phyloP scores from a whole-genome alignment of 2,113 vertebrate species.

The Centropus unirufus region DNA sequence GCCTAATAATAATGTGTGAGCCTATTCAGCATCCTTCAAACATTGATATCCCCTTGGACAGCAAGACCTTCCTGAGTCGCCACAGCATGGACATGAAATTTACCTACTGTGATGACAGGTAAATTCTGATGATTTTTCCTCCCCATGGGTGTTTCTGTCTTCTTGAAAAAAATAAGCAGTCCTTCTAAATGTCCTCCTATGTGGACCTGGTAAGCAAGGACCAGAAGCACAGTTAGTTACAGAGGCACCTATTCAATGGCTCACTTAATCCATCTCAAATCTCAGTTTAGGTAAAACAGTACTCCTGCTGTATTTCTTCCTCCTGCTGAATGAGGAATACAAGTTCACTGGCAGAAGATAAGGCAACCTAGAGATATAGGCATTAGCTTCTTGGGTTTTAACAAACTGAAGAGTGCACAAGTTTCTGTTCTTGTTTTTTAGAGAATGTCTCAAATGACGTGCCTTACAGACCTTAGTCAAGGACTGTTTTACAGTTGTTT shows the following conservation, averaged over 20 bases:
- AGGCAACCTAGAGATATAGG: neutral
- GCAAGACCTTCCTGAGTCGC: conserved; percentile 93
- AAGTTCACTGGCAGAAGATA: neutral
- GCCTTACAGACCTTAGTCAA: neutral
- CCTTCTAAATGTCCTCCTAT: neutral
- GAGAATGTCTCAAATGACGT: neutral
- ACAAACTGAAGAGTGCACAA: neutral
- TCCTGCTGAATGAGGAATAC: neutral
- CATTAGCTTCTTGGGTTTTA: neutral
- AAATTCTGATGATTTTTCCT: neutral
- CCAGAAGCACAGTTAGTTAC: neutral
- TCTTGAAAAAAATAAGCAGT: neutral
- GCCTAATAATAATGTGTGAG: conserved; percentile 91
- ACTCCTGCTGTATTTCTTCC: neutral
- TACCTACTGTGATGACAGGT: conserved; percentile 95
- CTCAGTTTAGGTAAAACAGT: neutral
- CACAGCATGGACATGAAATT: conserved; percentile 99
- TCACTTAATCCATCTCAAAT: neutral
- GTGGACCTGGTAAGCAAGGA: neutral
- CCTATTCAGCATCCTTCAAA: conserved; percentile 94
- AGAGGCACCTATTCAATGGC: neutral
- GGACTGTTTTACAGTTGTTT: neutral
- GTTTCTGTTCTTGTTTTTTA: neutral
- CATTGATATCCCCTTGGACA: conserved; percentile 89
- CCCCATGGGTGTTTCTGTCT: neutral